Conservation (phyloP, 2,888 invertebrate species). For the Pristionchus fissidentatus region DNA sequence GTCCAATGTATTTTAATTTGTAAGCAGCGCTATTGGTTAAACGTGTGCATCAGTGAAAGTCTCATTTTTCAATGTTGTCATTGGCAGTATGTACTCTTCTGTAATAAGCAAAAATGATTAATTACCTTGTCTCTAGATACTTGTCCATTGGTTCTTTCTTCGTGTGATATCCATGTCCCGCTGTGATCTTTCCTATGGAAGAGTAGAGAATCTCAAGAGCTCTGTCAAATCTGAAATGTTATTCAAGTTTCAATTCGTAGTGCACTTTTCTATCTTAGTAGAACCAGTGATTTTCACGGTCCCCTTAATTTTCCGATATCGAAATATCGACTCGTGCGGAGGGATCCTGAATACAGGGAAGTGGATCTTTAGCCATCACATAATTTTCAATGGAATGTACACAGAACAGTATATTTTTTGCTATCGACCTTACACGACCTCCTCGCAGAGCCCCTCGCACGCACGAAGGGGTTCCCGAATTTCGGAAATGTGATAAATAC, state of each 20-base stretch:
- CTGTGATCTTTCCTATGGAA: constrained; percentile 31
- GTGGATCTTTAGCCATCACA: too few species aligned
- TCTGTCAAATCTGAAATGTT: constrained; percentile 14
- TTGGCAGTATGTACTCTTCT: too few species aligned
- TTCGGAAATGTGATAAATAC: background rate
- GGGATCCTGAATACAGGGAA: too few species aligned
- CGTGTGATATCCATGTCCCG: constrained; percentile 46
- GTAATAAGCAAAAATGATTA: background rate
- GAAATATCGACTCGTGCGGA: too few species aligned
- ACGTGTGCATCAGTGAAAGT: background rate
- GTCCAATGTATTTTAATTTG: too few species aligned
- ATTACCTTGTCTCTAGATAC: background rate
- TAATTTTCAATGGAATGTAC: background rate
- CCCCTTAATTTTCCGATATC: too few species aligned
- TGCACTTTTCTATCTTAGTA: too few species aligned
- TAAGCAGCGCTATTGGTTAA: background rate
- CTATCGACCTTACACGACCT: background rate
- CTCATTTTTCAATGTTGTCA: too few species aligned
- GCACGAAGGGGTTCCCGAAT: too few species aligned
- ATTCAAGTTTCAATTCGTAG: too few species aligned
- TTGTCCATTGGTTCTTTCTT: constrained; percentile 37
- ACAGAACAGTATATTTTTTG: background rate
- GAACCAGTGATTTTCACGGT: too few species aligned
- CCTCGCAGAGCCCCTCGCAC: background rate
- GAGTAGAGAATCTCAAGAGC: constrained; percentile 30